Evolutionary conservation across 2,797 vertebrate genomes (phyloP), one percentile per base, ranked within the genome.

Genomic region (Typhlichthys subterraneus): DNA sequence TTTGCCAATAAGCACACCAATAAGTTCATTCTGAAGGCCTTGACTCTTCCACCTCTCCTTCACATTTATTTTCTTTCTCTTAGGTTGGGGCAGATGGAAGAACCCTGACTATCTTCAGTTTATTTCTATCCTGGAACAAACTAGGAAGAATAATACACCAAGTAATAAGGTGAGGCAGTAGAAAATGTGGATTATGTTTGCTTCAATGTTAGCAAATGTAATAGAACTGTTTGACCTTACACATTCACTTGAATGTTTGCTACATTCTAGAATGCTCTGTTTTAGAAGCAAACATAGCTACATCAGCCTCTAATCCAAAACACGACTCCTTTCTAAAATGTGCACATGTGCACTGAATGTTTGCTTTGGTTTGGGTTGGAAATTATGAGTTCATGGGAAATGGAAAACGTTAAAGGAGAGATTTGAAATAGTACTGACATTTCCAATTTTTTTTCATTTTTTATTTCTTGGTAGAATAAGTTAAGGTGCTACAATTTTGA

Each of bases 81-180:
- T 4, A 90, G 88, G 88, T 3, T 91, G 74, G 83, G 92, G 83
- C 12, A 92, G 96, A 81, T 97, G 95, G 95, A 95, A 91, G 79
- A 97, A 95, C 75, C 83, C 94, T 0, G 95, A 97, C 65, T 98
- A 98, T 68, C 74, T 94, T 68, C 94, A 97, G 82, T 98, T 98
- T 76, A 92, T 98, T 75, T 88, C 91, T 49, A 89, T 97, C 80
- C 89, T 98, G 63, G 94, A 95, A 65, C 94, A 95, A 58, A 89
- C 91, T 10, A 94, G 93, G 77, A 93, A 89, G 53, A 92, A 91
- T 75, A 87, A 94, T 80, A 94, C 91, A 0, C 70, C 86, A 38
- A 88, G 80, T 62, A 95, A 93, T 90, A 97, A 96, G 94, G 96
- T 97, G 63, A 85, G 71, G 9, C 4, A 38, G 13, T 13, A 13